These are phyloP conservation scores for Scomber colias DNA, from an alignment of 2,113 vertebrate genomes.

Conservation along the genomic window DNA sequence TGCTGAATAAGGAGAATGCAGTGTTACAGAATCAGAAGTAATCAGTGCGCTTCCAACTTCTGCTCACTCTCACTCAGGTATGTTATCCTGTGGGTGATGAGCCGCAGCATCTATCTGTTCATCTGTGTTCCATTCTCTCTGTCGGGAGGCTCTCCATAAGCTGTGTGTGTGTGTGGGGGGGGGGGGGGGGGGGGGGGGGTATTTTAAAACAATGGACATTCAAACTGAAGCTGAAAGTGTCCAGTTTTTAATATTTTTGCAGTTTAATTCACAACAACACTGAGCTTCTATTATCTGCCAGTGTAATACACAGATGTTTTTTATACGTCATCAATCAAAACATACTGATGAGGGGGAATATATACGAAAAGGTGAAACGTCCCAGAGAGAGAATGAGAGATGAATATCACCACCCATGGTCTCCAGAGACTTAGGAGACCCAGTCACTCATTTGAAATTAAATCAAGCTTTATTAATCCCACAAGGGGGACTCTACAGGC, in stretches of 20 bases:
- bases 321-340: neutral
- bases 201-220: constrained; percentile 1
- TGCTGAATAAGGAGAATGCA: neutral
- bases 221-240: neutral
- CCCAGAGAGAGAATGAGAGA: constrained; percentile 29
- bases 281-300: neutral
- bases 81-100: neutral
- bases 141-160: neutral
- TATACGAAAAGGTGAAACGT: constrained; percentile 24
- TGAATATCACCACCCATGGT: constrained; percentile 27
- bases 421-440: constrained; percentile 43
- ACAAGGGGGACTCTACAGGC: constrained; percentile 54
- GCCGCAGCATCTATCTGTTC: neutral
- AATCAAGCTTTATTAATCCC: constrained; percentile 77
- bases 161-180: neutral
- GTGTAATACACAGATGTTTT: neutral
- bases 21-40: neutral
- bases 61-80: neutral
- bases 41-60: neutral
- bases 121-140: constrained; percentile 30
- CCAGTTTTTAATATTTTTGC: neutral
- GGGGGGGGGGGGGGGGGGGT: neutral
- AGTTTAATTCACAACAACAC: neutral
- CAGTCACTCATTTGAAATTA: constrained; percentile 72
- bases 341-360: neutral